A percentile compares a stretch with the other conserved stretches of the same genome.
These are phyloP conservation scores for Solen grandis DNA, from an alignment of 1,140 invertebrate species.

Conservation along the genomic window DNA sequence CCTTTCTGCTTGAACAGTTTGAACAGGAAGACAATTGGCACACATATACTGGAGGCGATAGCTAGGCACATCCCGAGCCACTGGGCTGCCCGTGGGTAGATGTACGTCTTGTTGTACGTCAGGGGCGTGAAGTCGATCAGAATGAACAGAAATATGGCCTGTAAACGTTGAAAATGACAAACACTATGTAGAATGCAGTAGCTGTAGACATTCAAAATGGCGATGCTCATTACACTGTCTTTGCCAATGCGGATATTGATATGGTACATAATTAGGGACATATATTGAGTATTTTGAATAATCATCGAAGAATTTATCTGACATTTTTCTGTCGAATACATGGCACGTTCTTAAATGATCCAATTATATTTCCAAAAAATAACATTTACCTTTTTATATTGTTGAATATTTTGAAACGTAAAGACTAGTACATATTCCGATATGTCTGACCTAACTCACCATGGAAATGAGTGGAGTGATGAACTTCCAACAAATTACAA, in stretches of 20 bases:
- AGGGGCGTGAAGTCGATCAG: conserved; percentile 53
- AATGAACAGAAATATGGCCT: conserved; percentile 63
- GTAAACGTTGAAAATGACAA: conserved; percentile 36
- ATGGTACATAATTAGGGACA: no score
- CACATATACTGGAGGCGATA: conserved; percentile 48
- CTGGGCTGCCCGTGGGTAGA: conserved; percentile 57
- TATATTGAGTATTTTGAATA: no score
- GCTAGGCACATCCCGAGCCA: conserved; percentile 50
- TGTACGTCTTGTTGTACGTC: conserved; percentile 62
- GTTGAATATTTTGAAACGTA: no score
- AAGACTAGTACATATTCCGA: no score
- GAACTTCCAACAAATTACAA: conserved; percentile 84
- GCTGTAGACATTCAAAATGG: background rate
- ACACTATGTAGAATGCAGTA: background rate
- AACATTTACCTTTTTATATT: no score
- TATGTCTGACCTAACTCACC: no score
- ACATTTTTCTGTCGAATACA: no score
- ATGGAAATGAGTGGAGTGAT: conserved; percentile 84
- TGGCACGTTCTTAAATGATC: no score
- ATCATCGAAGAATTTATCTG: no score
- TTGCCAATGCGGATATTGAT: no score
- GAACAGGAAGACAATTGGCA: conserved; percentile 28
- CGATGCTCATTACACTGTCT: no score
- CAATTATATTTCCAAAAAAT: no score
- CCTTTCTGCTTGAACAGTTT: conserved; percentile 6